Percentiles rank a stretch among this genome's conserved stretches.
Conservation (phyloP, 2,888 invertebrate species). For the Galerucella calmariensis region DNA sequence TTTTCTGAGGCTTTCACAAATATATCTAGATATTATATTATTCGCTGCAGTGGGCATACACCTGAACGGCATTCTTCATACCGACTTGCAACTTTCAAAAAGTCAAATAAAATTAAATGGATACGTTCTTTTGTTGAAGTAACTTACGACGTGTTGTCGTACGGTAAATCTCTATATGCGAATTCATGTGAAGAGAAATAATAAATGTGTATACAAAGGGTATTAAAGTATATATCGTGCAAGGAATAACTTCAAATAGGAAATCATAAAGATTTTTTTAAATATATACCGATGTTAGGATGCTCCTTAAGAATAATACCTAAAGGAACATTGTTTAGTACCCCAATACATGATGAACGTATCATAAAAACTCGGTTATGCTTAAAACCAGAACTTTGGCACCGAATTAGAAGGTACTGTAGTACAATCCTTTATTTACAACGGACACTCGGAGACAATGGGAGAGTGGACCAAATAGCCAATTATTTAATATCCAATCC, state of each 20-base stretch:
- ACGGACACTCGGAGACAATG: too few species aligned
- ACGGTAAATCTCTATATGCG: slow-evolving; percentile 6
- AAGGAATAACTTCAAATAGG: not conserved
- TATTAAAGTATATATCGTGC: not conserved
- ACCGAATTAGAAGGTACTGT: not conserved
- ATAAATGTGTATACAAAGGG: slow-evolving; percentile 7
- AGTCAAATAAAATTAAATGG: slow-evolving; percentile 15
- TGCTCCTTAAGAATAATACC: not conserved
- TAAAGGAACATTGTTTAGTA: not conserved
- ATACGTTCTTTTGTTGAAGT: slow-evolving; percentile 13
- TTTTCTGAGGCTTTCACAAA: slow-evolving; percentile 54
- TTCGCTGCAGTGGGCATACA: slow-evolving; percentile 16
- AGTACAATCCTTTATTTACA: not conserved
- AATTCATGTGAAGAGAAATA: slow-evolving; percentile 15
- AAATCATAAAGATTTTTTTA: not conserved
- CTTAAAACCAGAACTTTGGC: not conserved
- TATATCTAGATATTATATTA: slow-evolving; percentile 38
- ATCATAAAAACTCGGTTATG: not conserved
- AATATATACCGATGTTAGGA: not conserved
- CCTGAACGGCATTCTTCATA: slow-evolving; percentile 12
- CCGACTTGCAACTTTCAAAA: slow-evolving; percentile 13
- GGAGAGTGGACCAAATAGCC: too few species aligned
- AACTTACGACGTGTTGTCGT: slow-evolving; percentile 15
- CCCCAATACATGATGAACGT: not conserved
- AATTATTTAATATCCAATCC: too few species aligned